Conservation (phyloP, 2,797 vertebrate genomes). For the Glyptemys insculpta region DNA sequence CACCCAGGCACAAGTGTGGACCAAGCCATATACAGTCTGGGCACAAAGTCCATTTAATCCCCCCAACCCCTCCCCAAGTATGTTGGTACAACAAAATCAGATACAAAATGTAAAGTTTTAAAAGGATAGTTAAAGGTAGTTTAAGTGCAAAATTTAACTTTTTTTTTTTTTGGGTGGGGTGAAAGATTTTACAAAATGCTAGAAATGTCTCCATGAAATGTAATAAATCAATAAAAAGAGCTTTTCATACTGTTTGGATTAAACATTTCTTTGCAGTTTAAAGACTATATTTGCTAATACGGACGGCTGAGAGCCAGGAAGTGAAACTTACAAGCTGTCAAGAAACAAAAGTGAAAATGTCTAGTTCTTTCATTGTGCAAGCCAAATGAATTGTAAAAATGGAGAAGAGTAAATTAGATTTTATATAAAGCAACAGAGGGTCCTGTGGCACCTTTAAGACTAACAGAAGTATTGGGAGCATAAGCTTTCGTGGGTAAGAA, state of each 20-base stretch:
- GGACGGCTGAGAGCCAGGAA: neutral
- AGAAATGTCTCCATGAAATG: neutral
- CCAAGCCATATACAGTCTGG: neutral
- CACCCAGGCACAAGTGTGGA: neutral
- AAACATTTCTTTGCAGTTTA: conserved; percentile 27
- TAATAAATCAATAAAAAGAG: neutral
- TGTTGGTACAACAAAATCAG: neutral
- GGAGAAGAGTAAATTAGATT: neutral
- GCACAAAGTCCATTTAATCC: neutral
- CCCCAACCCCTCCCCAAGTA: neutral
- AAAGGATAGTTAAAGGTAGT: neutral
- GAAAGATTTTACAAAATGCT: neutral
- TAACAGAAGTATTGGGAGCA: too few relatives aligned
- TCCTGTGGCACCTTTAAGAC: too few relatives aligned
- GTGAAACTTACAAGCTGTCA: conserved; percentile 32
- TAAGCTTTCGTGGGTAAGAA: too few relatives aligned
- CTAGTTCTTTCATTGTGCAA: accelerated
- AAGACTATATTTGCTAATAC: conserved; percentile 36
- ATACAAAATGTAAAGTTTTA: neutral
- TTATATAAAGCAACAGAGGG: too few relatives aligned
- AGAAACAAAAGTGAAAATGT: conserved; percentile 72
- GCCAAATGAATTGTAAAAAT: neutral
- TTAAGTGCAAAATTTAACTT: neutral
- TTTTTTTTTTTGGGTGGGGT: neutral
- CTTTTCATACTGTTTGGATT: neutral